Evolutionary conservation across 2,888 invertebrate species (phyloP), one percentile per base, ranked within the genome.

Genomic region (Hirtodrosophila trivittata): DNA sequence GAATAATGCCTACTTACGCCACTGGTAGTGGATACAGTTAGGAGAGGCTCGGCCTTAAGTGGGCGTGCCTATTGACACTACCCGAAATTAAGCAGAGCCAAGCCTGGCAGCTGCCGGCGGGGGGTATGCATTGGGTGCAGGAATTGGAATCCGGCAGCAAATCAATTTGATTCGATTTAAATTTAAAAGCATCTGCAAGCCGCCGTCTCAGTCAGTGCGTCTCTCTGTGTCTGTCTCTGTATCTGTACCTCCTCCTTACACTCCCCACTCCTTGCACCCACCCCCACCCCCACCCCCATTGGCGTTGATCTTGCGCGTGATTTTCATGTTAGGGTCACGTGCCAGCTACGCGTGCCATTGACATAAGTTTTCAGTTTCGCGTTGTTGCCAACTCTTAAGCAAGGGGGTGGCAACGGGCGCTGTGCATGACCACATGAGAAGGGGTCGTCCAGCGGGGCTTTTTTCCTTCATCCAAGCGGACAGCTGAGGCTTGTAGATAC

Each of bases 111-210:
- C 37, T 38, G 41, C 21, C 32, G 37, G 25, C 30, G 26, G 41
- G 41, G 38, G 35, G 46, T 21, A 33, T 28, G 37, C 63, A 59
- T 39, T 51, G 58, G 25, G 41, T 10, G 37, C 3, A 32, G 51
- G 54, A 74, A 68, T 76, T 75, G 78, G 72, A 75, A 86, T 73
- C 72, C 75, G 49, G 41, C 56, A 71, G 82, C 76, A 88, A 89
- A 89, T 89, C 89, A 89, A 89, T 89, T 89, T 88, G 87, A 89
- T 89, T 89, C 89, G 89, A 89, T 89, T 89, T 89, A 82, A 87
- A 87, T 89, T 89, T 89, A 89, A 89, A 89, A 87, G 87, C 81
- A 77, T 76, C 77, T 85, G 86, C 74, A 51, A 58, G 57, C 43
- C 66, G 39, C n/a, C 58, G 56, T 10, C 70, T 28, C 54, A 46